Percentiles rank a stretch among this genome's conserved stretches.
phyloP scores from a whole-genome alignment of 2,888 invertebrate species.

The Thelaira solivaga region DNA sequence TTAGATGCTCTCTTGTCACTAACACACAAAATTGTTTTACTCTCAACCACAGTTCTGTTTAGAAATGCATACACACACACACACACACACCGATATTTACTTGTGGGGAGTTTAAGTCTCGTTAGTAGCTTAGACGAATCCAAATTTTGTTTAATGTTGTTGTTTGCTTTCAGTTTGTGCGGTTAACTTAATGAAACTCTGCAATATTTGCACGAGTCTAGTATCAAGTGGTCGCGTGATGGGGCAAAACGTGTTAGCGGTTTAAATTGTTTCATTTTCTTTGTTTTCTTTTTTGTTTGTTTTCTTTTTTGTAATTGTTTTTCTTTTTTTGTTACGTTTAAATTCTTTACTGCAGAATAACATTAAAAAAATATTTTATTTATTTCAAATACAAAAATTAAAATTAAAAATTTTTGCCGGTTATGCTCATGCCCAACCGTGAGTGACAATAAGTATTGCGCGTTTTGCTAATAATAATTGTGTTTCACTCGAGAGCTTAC shows the following conservation, averaged over 20 bases:
- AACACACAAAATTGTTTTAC: not conserved
- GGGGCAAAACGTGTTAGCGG: slow-evolving; percentile 63
- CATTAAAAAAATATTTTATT: not conserved
- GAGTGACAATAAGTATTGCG: slow-evolving; percentile 52
- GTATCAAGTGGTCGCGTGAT: slow-evolving; percentile 64
- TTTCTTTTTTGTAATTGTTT: no score
- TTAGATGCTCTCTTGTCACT: not conserved
- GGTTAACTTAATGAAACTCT: slow-evolving; percentile 51
- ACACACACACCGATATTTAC: no score
- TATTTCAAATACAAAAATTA: slow-evolving; percentile 17
- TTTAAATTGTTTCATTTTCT: slow-evolving; percentile 42
- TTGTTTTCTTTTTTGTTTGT: no score
- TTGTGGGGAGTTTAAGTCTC: slow-evolving; percentile 17
- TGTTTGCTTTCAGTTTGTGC: slow-evolving; percentile 19
- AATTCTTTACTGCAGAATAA: slow-evolving; percentile 8
- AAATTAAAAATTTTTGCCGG: slow-evolving; percentile 45
- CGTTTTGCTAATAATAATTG: not conserved
- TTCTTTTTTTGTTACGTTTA: not conserved
- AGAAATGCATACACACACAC: no score
- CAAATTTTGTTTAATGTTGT: slow-evolving; percentile 3
- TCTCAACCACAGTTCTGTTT: slow-evolving; percentile 5
- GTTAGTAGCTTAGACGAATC: slow-evolving; percentile 26
- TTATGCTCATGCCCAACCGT: slow-evolving; percentile 48
- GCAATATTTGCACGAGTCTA: slow-evolving; percentile 55
- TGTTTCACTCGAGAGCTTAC: slow-evolving; percentile 5